Base-by-base conservation (phyloP, 1,140 invertebrate genomes). In the Lepidotrigona ventralis region DNA sequence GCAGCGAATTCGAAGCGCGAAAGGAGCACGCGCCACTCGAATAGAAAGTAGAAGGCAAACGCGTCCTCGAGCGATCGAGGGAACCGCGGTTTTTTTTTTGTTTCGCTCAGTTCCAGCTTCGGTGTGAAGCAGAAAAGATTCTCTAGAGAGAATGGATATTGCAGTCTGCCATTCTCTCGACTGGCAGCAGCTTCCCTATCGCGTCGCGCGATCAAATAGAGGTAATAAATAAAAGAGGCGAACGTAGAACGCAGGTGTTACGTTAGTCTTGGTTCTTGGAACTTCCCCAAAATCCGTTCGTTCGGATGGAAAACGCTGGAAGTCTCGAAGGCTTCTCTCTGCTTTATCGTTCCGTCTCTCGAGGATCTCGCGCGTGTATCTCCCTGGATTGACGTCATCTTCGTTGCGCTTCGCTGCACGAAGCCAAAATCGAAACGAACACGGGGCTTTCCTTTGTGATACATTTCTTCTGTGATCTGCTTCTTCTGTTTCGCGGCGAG, bases 401-500 rank as follows among this genome's bases (percentile, higher is more conserved):
- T 17, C 15, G 26, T 66, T 17, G n/a, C 8, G 15, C 15, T 6
- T 26, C 60, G 26, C 26, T 1, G n/a, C 29, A 15, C 54, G 56
- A 19, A 19, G 58, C 1, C 3, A 12, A 21, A 33, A 39, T 68
- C 21, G 68, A 46, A 69, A 69, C 21, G 33, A 15, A 19, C 26
- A 12, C 2, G 14, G 29, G 1, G 51, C 4, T 51, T 71, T 71
- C 11, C 54, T 71, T 80, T 51, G 54, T 46, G 54, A 79, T 29
- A 21, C 69, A 51, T 71, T 54, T 29, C 12, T 69, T 54, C 64
- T 68, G 63, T 68, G 75, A 78, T 78, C 46, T 56, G 54, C 54
- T 56, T 17, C 46, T 53, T 26, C 53, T 12, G 15, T 70, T 26
- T 60, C 51, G 39, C 63, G 23, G 33, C 23, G 54, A 63, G 26